Conservation (phyloP, 2,888 invertebrate genomes). For the Macaria notata region DNA sequence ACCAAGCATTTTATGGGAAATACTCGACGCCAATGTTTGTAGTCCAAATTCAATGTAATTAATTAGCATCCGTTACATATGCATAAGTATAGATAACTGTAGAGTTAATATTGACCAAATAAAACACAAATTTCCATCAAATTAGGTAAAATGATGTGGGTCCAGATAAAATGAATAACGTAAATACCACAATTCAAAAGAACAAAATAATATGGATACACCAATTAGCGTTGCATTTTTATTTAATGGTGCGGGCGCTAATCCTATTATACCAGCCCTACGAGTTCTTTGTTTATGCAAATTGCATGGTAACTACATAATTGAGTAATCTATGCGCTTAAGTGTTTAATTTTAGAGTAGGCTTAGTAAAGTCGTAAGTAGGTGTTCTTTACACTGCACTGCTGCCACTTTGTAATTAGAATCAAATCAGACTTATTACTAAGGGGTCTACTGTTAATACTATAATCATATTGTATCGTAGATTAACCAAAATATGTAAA, state of each 20-base stretch:
- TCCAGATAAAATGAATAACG: conserved; percentile 5
- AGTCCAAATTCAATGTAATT: no score
- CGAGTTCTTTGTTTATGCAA: conserved; percentile 46
- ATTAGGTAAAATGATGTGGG: not conserved
- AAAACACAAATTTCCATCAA: not conserved
- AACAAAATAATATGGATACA: conserved; percentile 33
- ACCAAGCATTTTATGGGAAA: no score
- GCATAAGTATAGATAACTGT: no score
- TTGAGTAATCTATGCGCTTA: conserved; percentile 34
- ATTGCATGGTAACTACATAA: conserved; percentile 33
- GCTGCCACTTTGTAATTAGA: no score
- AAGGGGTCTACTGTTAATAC: no score
- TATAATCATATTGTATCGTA: no score
- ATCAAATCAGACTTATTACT: no score
- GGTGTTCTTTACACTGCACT: no score
- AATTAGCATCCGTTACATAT: no score
- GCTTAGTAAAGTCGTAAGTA: conserved; percentile 3
- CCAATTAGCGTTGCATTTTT: conserved; percentile 44
- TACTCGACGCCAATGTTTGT: no score
- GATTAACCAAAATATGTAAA: no score
- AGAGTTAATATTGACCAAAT: no score
- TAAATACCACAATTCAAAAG: conserved; percentile 15
- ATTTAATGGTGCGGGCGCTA: conserved; percentile 65
- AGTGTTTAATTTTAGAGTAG: conserved; percentile 9
- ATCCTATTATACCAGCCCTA: conserved; percentile 54